These are phyloP conservation scores for Drosophila watanabei DNA, from an alignment of 1,140 invertebrate species.

Conservation along the genomic window DNA sequence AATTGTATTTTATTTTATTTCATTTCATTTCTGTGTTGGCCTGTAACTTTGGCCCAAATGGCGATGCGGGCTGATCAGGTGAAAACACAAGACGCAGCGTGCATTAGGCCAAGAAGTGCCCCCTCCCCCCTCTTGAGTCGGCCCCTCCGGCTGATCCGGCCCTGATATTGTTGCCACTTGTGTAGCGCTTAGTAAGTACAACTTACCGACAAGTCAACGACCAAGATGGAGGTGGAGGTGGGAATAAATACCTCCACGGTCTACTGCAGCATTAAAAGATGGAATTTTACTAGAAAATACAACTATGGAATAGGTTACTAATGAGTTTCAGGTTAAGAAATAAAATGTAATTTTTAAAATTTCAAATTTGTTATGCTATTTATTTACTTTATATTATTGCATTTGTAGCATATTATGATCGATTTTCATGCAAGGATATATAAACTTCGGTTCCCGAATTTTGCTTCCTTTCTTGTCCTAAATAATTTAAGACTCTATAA, in stretches of 20 bases:
- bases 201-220: constrained; percentile 24
- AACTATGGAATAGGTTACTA: background rate
- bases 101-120: constrained; percentile 26
- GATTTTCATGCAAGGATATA: too few species aligned
- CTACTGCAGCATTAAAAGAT: background rate
- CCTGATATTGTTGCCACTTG: constrained; percentile 65
- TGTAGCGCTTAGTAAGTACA: constrained; percentile 30
- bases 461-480: too few species aligned
- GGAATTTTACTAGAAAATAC: background rate
- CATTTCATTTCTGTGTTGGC: constrained; percentile 40
- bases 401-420: too few species aligned
- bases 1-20: constrained; percentile 75
- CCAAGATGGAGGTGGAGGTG: background rate
- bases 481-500: background rate
- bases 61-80: constrained; percentile 79
- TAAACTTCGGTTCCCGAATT: too few species aligned
- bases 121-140: constrained; percentile 3
- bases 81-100: constrained; percentile 61
- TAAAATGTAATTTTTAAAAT: too few species aligned
- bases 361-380: too few species aligned
- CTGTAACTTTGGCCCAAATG: constrained; percentile 72
- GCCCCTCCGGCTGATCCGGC: constrained; percentile 22
- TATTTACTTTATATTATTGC: too few species aligned
- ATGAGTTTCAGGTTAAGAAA: too few species aligned
- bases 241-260: background rate